These are phyloP conservation scores for Artemia sp. DNA, from an alignment of 2,888 invertebrate genomes.

Conservation along the genomic window DNA sequence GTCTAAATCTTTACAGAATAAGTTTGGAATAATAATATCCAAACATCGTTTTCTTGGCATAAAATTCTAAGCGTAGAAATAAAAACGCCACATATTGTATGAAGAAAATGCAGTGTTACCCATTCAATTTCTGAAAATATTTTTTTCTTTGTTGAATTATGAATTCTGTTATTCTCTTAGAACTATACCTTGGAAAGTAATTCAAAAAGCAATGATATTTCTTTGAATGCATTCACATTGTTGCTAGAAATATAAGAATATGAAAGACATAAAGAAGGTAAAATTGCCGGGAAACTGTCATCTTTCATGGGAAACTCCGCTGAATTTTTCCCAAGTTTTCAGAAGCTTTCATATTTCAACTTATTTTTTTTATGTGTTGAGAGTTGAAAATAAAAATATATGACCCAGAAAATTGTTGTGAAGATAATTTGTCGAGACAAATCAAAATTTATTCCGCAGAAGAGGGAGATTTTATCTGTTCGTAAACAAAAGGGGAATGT, in stretches of 20 bases:
- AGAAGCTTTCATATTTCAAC: slow-evolving; percentile 13
- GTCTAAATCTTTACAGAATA: too few species aligned
- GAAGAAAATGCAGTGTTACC: too few species aligned
- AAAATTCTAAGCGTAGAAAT: too few species aligned
- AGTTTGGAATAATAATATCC: too few species aligned
- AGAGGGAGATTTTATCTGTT: too few species aligned
- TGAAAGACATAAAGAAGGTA: slow-evolving; percentile 5
- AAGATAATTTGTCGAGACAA: slow-evolving; percentile 7
- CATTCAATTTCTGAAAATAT: too few species aligned
- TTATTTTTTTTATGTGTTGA: background rate
- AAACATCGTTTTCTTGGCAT: too few species aligned
- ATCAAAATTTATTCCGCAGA: slow-evolving; percentile 11
- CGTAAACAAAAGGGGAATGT: too few species aligned
- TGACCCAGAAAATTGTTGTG: background rate
- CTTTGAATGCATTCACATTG: slow-evolving; percentile 1
- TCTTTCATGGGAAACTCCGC: slow-evolving; percentile 5
- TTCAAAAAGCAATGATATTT: background rate
- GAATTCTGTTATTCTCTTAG: too few species aligned
- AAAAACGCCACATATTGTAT: too few species aligned
- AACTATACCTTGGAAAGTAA: background rate
- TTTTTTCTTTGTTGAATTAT: too few species aligned
- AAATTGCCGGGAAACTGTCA: slow-evolving; percentile 9
- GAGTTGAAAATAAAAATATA: background rate
- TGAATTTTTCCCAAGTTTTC: slow-evolving; percentile 14
- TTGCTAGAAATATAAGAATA: slow-evolving; percentile 13